Base-by-base conservation (phyloP, 2,797 vertebrate genomes). In the Coluber constrictor region DNA sequence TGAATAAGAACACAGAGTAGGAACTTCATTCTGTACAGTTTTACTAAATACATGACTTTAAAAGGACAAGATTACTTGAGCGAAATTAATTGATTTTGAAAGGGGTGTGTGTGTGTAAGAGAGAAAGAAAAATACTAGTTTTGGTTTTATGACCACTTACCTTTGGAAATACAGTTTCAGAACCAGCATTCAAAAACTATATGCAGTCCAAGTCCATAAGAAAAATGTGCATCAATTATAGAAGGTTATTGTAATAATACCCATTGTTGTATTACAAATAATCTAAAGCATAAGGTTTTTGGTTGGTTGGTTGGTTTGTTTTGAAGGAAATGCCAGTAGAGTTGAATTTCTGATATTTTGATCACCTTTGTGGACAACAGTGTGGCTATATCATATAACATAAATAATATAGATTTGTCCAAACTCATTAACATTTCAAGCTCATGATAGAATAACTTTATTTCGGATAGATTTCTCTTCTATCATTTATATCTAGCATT, bases 401-500 rank as follows among this genome's bases (percentile, higher is more conserved):
- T 29, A 55, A 55, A 54, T 89, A 61, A 27, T 32, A 25, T 61
- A 32, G 55, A 37, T 20, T 7, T 37, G 57, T n/a, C 23, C 29
- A 12, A 61, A 37, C 60, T 61, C 23, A 83, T 89, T 89, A 55
- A 60, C 56, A 60, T 83, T 92, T 55, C 79, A 29, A 86, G 56
- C 32, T 59, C 57, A 29, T 29, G 55, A 16, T 59, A 92, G 60
- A 90, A 89, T 61, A 92, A 5, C 83, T 5, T 91, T 56, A 12
- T 43, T 12, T 61, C 12, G 92, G 23, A 56, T 94, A 20, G 93
- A 92, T 90, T 91, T 0, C 79, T 94, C 91, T 51, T 25, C 57
- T 47, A 15, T 29, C 43, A 79, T 54, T 88, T 92, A 29, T 66
- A 66, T 29, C 27, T 66, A 91, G 1, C 63, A 88, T 88, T 88